Percentiles rank a stretch among this genome's conserved stretches.
Evolutionary conservation across 1,140 invertebrate genomes (phyloP).

Genomic region (Bombyx mandarina): DNA sequence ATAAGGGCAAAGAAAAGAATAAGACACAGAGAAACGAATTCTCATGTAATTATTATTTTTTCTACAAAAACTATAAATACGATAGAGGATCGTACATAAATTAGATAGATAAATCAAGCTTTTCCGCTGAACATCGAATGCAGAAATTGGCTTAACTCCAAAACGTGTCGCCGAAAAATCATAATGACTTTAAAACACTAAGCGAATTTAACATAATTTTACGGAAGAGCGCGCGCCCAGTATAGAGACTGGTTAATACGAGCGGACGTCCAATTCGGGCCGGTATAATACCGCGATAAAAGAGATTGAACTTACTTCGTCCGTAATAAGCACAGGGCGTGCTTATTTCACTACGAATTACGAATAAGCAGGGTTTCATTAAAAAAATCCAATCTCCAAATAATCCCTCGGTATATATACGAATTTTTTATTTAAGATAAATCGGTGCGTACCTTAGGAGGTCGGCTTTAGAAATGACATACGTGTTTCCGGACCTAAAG

Average conservation of each 20-base stretch:
- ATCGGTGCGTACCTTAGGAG: too few species aligned
- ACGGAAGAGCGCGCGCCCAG: constrained; percentile 43
- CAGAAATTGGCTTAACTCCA: constrained; percentile 6
- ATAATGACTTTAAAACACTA: constrained; percentile 41
- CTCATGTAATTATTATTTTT: too few species aligned
- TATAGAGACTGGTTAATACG: constrained; percentile 33
- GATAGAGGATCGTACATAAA: too few species aligned
- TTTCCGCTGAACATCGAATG: too few species aligned
- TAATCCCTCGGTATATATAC: too few species aligned
- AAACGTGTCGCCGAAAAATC: constrained; percentile 32
- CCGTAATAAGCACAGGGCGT: constrained; percentile 44
- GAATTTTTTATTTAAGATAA: too few species aligned
- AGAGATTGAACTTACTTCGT: constrained; percentile 60
- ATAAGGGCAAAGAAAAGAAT: too few species aligned
- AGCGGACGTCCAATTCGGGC: constrained; percentile 42
- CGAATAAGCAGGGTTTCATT: constrained; percentile 32
- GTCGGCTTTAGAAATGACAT: constrained; percentile 4
- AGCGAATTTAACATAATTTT: constrained; percentile 62
- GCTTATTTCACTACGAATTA: constrained; percentile 30
- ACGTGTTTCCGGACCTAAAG: constrained; percentile 9
- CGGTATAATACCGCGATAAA: constrained; percentile 58
- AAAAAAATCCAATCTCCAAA: constrained; percentile 13
- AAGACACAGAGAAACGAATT: too few species aligned
- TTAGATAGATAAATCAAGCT: too few species aligned
- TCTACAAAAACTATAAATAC: too few species aligned